These are phyloP conservation scores for Chrosomus eos DNA, from an alignment of 2,797 vertebrate species.

Conservation along the genomic window DNA sequence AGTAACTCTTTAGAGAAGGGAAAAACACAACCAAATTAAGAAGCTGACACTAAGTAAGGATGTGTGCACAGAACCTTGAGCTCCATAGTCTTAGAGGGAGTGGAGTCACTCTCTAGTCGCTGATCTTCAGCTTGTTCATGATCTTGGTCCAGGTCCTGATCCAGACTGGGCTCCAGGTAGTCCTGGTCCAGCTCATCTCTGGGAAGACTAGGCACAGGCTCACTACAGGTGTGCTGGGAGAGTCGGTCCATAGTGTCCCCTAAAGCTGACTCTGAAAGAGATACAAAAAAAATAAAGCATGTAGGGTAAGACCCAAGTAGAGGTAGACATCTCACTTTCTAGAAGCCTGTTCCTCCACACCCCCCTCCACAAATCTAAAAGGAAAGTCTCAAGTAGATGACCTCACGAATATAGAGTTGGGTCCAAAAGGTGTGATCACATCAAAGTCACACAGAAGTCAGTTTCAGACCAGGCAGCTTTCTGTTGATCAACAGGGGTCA, in stretches of 20 bases:
- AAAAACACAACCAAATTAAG: not conserved
- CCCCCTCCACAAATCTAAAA: not conserved
- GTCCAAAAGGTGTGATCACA: not conserved
- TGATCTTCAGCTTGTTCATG: conserved; percentile 70
- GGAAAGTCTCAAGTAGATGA: not conserved
- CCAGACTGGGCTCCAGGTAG: conserved; percentile 69
- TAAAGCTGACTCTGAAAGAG: conserved; percentile 82
- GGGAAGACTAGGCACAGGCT: conserved; percentile 79
- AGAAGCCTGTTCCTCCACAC: not conserved
- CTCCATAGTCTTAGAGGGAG: conserved; percentile 87
- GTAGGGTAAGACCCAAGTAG: not conserved
- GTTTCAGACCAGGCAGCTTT: not conserved
- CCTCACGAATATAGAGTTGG: not conserved
- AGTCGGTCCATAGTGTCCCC: conserved; percentile 90
- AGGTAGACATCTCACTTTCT: not conserved
- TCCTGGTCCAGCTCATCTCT: conserved; percentile 82
- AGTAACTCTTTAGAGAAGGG: not conserved
- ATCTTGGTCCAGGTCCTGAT: conserved; percentile 75
- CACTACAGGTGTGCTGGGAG: conserved; percentile 78
- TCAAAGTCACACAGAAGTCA: not conserved
- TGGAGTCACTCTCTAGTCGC: conserved; percentile 77
- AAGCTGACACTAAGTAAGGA: not conserved
- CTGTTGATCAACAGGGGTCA: not conserved
- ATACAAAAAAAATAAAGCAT: conserved; percentile 17
- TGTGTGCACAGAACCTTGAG: conserved; percentile 84